Evolutionary conservation across 1,140 invertebrate genomes (phyloP), one percentile per base, ranked within the genome.

Genomic region (Cheumatopsyche charites): DNA sequence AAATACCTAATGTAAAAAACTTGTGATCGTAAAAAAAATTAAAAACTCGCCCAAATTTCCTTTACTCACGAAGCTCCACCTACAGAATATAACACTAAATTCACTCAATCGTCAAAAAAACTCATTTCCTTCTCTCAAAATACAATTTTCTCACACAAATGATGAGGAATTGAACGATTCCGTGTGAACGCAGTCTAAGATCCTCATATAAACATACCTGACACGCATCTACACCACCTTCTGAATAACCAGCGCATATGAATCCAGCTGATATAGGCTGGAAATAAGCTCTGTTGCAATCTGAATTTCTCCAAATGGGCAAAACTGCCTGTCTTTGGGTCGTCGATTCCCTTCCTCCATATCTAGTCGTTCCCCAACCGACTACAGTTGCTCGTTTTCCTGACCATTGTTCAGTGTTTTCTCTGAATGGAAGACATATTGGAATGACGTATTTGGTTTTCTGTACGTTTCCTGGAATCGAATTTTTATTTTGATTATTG

Each of bases 251-350:
- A 29, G 95, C 95, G 78, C 95, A 97, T 0, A 97, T 82, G 81
- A 97, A 97, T 72, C 92, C 94, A 29, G 91, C 89, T 1, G 93
- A 96, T 73, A 97, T 97, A 4, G 93, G 92, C 78, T 97, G 95
- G 81, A 94, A 95, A 80, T 96, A 96, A 11, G 93, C 93, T 45
- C 89, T 85, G 81, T 96, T 91, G 78, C 95, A 95, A 76, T 97
- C 94, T 72, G 92, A 90, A 79, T 96, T 96, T 62, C 91, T 88
- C 94, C 95, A 97, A 15, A 97, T 91, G 0, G 94, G 94, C 23
- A 97, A 81, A 61, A 92, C 86, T 0, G 92, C 93, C 80, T 95
- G 92, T 66, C 93, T 84, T 78, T 95, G 91, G 4, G 90, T 86
- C 4, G 92, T 92, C 76, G 92, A 94, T 81, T 95, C 93, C 76